Evolutionary conservation across 2,113 vertebrate species (phyloP).

Genomic region (Nycticebus coucang): DNA sequence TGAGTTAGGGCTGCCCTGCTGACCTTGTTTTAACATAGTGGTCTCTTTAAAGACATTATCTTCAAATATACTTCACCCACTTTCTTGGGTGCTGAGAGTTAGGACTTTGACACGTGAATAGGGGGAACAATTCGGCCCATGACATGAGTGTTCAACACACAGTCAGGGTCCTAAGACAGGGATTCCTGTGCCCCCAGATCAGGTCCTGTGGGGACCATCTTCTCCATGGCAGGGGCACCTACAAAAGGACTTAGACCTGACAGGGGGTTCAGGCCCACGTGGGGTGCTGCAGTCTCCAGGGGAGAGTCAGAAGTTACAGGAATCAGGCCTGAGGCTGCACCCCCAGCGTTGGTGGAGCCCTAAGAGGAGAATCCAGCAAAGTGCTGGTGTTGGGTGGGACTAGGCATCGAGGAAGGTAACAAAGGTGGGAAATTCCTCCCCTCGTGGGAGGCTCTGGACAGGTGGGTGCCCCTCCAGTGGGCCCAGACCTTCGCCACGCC

Average conservation of each 20-base stretch:
- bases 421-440: too few relatives aligned
- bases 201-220: too few relatives aligned
- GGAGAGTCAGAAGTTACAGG: not conserved
- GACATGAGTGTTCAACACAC: not conserved
- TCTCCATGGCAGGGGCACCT: rapidly evolving
- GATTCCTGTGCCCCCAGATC: not conserved
- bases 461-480: too few relatives aligned
- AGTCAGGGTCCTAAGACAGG: too few relatives aligned
- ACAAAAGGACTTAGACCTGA: not conserved
- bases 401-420: too few relatives aligned
- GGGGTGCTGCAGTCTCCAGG: not conserved
- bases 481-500: too few relatives aligned
- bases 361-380: not conserved
- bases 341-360: rapidly evolving
- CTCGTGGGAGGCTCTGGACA: too few relatives aligned
- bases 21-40: too few relatives aligned
- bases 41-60: not conserved
- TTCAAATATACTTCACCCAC: too few relatives aligned
- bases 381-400: not conserved
- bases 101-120: too few relatives aligned
- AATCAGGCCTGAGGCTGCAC: not conserved
- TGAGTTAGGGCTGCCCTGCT: not conserved
- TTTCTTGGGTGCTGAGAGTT: not conserved
- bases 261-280: not conserved
- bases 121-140: too few relatives aligned